Percentiles rank a stretch among this genome's conserved stretches.
phyloP scores from a whole-genome alignment of 2,113 vertebrate species.

The Delphinus delphis region DNA sequence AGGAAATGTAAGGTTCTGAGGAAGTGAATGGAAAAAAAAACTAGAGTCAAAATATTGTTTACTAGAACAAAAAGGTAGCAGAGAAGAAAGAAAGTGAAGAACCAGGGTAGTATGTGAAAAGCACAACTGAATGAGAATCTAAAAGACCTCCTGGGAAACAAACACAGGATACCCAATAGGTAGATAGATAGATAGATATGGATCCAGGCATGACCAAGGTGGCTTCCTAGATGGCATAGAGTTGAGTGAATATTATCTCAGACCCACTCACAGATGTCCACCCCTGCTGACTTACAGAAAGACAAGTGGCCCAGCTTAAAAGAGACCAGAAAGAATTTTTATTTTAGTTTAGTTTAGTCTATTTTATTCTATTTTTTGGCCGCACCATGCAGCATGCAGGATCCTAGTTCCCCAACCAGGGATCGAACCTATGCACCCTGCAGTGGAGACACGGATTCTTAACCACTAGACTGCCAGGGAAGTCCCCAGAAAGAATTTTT shows the following conservation, averaged over 20 bases:
- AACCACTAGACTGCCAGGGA: too few species aligned
- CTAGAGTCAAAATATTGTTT: not conserved
- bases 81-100: slow-evolving; percentile 27
- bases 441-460: too few species aligned
- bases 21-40: not conserved
- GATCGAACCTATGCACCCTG: too few species aligned
- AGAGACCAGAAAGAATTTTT: not conserved
- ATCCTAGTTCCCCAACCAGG: too few species aligned
- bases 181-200: not conserved
- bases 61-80: slow-evolving; percentile 23
- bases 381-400: rapidly evolving
- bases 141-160: not conserved
- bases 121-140: not conserved
- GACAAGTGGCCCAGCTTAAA: not conserved
- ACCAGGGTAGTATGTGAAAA: not conserved
- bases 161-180: not conserved
- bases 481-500: not conserved
- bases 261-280: not conserved
- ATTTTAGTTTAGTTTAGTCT: too few species aligned
- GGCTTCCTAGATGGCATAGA: not conserved
- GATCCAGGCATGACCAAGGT: not conserved
- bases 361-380: not conserved
- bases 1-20: slow-evolving; percentile 22
- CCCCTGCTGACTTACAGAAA: not conserved
- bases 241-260: not conserved